These are phyloP conservation scores for Helleia helle DNA, from an alignment of 2,888 invertebrate species.

Conservation along the genomic window DNA sequence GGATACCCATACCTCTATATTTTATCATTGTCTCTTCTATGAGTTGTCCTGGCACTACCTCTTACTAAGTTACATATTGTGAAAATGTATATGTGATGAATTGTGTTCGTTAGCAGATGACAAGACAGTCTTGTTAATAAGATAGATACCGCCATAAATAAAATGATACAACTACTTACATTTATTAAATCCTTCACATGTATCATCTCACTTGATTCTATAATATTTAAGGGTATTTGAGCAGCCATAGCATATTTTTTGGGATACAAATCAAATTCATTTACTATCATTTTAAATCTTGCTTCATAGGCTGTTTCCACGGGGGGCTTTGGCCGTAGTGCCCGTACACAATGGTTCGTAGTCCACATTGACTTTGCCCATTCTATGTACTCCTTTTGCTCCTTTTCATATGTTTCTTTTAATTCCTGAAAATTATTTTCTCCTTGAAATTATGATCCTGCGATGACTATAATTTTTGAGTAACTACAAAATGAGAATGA, in stretches of 20 bases:
- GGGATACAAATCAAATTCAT: conserved; percentile 35
- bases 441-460: too few species aligned
- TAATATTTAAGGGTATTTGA: conserved; percentile 39
- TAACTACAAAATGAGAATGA: too few species aligned
- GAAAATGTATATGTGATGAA: too few species aligned
- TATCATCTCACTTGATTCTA: conserved; percentile 28
- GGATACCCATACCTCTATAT: too few species aligned
- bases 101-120: too few species aligned
- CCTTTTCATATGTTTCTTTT: conserved; percentile 37
- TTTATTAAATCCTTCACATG: conserved; percentile 34
- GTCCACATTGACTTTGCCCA: conserved; percentile 53
- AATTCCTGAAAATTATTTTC: conserved; percentile 29
- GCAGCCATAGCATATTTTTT: conserved; percentile 40
- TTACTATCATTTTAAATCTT: conserved; percentile 35
- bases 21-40: too few species aligned
- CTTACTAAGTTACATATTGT: too few species aligned
- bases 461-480: too few species aligned
- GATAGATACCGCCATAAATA: too few species aligned
- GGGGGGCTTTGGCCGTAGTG: conserved; percentile 40
- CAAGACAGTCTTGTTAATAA: too few species aligned
- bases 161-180: too few species aligned
- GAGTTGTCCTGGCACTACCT: too few species aligned
- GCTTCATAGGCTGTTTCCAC: conserved; percentile 49
- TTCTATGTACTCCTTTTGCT: conserved; percentile 46
- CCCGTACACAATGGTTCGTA: conserved; percentile 38